Base-by-base conservation (phyloP, 2,797 vertebrate genomes). In the Anableps anableps region DNA sequence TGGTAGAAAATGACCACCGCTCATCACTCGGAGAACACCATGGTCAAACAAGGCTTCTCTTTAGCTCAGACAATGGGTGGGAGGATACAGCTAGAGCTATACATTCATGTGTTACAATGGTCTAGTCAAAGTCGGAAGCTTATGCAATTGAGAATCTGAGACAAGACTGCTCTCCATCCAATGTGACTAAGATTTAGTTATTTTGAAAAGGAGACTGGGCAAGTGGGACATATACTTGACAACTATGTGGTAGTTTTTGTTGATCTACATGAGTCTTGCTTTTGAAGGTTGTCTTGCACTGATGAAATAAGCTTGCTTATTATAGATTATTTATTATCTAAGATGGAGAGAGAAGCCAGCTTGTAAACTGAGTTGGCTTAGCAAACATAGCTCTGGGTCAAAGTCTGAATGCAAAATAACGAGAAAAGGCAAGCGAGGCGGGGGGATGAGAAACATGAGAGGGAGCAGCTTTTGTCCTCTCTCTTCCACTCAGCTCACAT, bases 351-450 rank as follows among this genome's bases (percentile, higher is more conserved):
- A 41, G 77, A 79, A 47, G 74, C 26, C 0, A 72, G 73, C 51
- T 41, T 34, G 86, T 86, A 80, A 88, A 91, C 55, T 11, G 78
- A 83, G 83, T 55, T 75, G 79, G 77, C 86, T 88, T 75, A 16
- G 83, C 87, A 93, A 94, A 94, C 91, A 90, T 9, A 84, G 80
- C 84, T 87, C 86, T 90, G 87, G 93, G 93, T 93, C 94, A 91
- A 94, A 95, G 94, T 93, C 89, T 93, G 86, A 90, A 84, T 41
- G 85, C 83, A 85, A 82, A 86, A 88, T 76, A 81, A 91, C 84
- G 41, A 71, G 41, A 47, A 71, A 71, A 71, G 68, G 66, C 66
- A 79, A 88, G 88, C 79, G 53, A 70, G 72, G 82, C 50, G 71
- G 73, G 50, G 72, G 48, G 55, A 60, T n/a, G 81, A 78, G 91